Conservation (phyloP, 2,113 vertebrate species). For the Erpornis zantholeuca region DNA sequence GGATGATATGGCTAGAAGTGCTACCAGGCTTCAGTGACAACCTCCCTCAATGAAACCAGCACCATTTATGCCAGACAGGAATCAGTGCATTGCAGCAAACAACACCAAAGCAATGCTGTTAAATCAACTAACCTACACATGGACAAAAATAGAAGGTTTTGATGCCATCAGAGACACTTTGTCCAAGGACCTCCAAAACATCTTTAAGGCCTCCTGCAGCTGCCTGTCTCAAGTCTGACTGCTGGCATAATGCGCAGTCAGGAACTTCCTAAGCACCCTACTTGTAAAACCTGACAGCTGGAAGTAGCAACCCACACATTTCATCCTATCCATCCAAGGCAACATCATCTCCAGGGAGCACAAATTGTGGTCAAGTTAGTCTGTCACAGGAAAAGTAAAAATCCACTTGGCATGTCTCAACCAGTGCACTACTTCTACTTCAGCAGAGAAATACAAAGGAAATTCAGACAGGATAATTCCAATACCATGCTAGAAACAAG, state of each 20-base stretch:
- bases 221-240: not conserved
- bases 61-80: not conserved
- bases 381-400: not conserved
- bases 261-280: not conserved
- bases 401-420: not conserved
- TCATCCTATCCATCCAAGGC: not conserved
- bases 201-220: not conserved
- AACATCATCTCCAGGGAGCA: not conserved
- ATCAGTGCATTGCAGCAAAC: not conserved
- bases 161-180: not conserved
- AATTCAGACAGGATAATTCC: not conserved
- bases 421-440: not conserved
- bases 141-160: not conserved
- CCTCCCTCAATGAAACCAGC: not conserved
- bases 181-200: not conserved
- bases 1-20: not conserved
- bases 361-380: not conserved
- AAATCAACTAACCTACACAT: not conserved
- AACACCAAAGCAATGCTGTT: not conserved
- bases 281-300: not conserved
- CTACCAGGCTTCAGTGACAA: not conserved
- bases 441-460: not conserved
- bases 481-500: not conserved
- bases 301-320: not conserved
- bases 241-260: not conserved